Conservation (phyloP, 2,113 vertebrate genomes). For the Cottus gobio region DNA sequence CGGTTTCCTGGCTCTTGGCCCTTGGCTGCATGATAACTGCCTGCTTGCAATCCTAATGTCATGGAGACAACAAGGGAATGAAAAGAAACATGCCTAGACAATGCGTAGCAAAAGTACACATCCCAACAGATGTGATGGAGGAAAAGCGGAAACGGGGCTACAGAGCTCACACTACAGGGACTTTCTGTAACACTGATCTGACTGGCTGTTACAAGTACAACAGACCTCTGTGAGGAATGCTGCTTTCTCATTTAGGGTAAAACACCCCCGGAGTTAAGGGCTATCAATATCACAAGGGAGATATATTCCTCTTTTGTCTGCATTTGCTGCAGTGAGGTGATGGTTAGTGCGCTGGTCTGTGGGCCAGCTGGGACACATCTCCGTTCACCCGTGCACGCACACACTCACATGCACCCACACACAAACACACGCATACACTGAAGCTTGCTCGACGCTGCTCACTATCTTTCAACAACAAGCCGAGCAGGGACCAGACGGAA, state of each 20-base stretch:
- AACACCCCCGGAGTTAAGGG: conserved; percentile 73
- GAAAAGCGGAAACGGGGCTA: conserved; percentile 61
- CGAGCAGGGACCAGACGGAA: conserved; percentile 82
- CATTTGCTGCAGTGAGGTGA: conserved; percentile 74
- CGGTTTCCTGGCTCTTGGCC: conserved; percentile 64
- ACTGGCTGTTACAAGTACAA: conserved; percentile 57
- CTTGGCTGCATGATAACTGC: conserved; percentile 59
- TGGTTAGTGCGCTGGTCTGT: conserved; percentile 71
- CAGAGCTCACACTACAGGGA: conserved; percentile 59
- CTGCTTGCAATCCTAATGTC: conserved; percentile 58
- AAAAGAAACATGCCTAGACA: conserved; percentile 78
- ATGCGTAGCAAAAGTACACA: conserved; percentile 70
- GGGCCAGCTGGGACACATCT: conserved; percentile 82
- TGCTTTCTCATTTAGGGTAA: conserved; percentile 70
- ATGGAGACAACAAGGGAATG: conserved; percentile 64
- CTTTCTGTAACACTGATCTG: conserved; percentile 73
- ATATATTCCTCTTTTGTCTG: conserved; percentile 73
- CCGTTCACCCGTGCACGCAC: conserved; percentile 60
- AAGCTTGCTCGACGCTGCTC: conserved; percentile 69
- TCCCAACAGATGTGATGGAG: conserved; percentile 72
- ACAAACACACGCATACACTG: conserved; percentile 32
- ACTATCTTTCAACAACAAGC: conserved; percentile 86
- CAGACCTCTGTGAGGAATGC: conserved; percentile 71
- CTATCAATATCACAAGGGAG: conserved; percentile 77
- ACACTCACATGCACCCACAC: conserved; percentile 8